Percentiles rank a stretch among this genome's conserved stretches.
Evolutionary conservation across 2,797 vertebrate genomes (phyloP).

Genomic region (Pampus argenteus): DNA sequence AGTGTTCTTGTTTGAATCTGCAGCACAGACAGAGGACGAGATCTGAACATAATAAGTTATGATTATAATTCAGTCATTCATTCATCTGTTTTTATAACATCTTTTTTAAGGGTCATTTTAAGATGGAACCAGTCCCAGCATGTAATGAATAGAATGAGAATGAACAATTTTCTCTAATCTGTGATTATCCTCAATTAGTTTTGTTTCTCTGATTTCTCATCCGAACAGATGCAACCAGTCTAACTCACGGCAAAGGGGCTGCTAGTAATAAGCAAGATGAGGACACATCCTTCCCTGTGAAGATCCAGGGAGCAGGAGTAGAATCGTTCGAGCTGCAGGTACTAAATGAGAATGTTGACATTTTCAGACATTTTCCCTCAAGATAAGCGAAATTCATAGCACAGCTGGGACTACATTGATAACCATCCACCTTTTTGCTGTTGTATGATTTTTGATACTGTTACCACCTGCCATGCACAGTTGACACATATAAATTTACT

Average conservation of each 20-base stretch:
- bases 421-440: background rate
- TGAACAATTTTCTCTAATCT: too few relatives aligned
- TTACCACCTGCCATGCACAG: background rate
- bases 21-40: background rate
- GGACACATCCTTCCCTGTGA: conserved; percentile 81
- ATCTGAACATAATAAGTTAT: background rate
- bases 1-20: conserved; percentile 3
- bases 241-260: conserved; percentile 44
- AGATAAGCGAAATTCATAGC: background rate
- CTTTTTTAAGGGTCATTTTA: background rate
- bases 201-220: conserved; percentile 19
- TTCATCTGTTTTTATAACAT: background rate
- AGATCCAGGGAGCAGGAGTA: conserved; percentile 87
- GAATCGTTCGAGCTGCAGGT: conserved; percentile 88
- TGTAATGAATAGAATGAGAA: too few relatives aligned
- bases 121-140: conserved; percentile 7
- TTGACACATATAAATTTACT: background rate
- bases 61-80: conserved; percentile 1
- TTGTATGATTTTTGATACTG: background rate
- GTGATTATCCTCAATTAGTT: conserved; percentile 28
- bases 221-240: conserved; percentile 61
- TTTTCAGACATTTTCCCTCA: background rate
- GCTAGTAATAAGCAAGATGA: conserved; percentile 65
- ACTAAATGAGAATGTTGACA: conserved; percentile 1
- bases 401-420: background rate